Percentiles rank a stretch among this genome's conserved stretches.
Evolutionary conservation across 2,888 invertebrate genomes (phyloP).

Genomic region (Torymus texanus): DNA sequence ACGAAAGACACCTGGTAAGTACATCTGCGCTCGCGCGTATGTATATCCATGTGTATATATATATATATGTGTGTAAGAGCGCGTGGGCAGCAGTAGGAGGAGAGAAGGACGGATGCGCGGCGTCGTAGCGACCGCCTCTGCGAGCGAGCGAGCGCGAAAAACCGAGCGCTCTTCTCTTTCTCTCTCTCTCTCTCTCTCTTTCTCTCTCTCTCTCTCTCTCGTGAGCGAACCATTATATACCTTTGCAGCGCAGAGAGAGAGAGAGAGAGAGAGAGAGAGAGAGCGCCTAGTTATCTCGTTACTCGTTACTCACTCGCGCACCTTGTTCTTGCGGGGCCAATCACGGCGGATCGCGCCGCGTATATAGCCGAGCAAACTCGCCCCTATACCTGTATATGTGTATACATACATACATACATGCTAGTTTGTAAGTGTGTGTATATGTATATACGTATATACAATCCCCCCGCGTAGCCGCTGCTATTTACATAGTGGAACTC

Average conservation of each 20-base stretch:
- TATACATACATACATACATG: not conserved
- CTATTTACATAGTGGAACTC: slow-evolving; percentile 35
- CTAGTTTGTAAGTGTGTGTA: not conserved
- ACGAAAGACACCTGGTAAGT: slow-evolving; percentile 17
- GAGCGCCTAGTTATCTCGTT: slow-evolving; percentile 68
- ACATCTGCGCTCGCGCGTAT: not conserved
- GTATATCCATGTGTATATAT: not conserved
- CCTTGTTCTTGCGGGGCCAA: slow-evolving; percentile 61
- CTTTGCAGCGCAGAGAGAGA: slow-evolving; percentile 54
- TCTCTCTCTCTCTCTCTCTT: slow-evolving; percentile 39
- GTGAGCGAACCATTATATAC: slow-evolving; percentile 65
- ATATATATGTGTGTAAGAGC: not conserved
- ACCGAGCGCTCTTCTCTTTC: not conserved
- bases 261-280: slow-evolving; percentile 40
- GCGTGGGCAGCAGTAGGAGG: slow-evolving; percentile 10
- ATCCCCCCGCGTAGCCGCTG: not conserved
- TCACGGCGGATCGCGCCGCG: slow-evolving; percentile 56
- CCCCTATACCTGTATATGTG: not conserved
- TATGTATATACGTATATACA: not conserved
- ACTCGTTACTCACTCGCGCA: slow-evolving; percentile 63
- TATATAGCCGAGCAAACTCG: slow-evolving; percentile 14
- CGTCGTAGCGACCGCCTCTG: slow-evolving; percentile 55
- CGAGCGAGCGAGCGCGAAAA: slow-evolving; percentile 35
- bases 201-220: slow-evolving; percentile 49
- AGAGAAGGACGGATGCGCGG: slow-evolving; percentile 47